Conservation (phyloP, 1,140 invertebrate genomes). For the Platorchestia sp. region DNA sequence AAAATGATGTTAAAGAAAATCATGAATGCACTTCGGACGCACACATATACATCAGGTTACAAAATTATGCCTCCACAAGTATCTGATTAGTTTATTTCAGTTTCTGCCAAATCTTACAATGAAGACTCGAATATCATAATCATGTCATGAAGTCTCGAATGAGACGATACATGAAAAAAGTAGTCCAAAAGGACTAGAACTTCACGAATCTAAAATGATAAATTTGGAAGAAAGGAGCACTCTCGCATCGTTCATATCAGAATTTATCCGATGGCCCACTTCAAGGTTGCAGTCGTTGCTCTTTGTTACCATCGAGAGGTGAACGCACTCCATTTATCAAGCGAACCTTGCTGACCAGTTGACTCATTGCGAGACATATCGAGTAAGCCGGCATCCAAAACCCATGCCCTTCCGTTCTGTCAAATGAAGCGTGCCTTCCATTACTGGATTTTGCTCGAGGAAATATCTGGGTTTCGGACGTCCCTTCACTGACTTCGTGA, state of each 20-base stretch:
- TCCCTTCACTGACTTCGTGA: background rate
- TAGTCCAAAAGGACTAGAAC: background rate
- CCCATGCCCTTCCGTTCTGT: background rate
- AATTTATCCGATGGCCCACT: background rate
- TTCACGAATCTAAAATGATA: background rate
- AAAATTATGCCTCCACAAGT: background rate
- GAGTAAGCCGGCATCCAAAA: background rate
- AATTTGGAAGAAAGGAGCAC: background rate
- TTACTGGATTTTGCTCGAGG: background rate
- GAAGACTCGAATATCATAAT: background rate
- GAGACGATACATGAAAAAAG: background rate
- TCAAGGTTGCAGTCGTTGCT: background rate
- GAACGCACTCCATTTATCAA: background rate
- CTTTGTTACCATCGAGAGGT: background rate
- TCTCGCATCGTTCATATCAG: background rate
- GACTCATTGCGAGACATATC: background rate
- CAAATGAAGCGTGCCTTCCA: slow-evolving; percentile 6
- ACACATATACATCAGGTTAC: too few species aligned
- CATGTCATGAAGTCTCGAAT: background rate
- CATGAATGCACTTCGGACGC: too few species aligned
- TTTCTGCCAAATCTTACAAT: background rate
- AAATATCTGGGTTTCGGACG: background rate
- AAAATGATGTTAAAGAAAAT: too few species aligned
- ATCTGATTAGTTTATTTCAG: background rate
- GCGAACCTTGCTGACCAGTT: background rate